A percentile compares a stretch with the other conserved stretches of the same genome.
Conservation (phyloP, 2,113 vertebrate genomes). For the Prunella fulvescens region DNA sequence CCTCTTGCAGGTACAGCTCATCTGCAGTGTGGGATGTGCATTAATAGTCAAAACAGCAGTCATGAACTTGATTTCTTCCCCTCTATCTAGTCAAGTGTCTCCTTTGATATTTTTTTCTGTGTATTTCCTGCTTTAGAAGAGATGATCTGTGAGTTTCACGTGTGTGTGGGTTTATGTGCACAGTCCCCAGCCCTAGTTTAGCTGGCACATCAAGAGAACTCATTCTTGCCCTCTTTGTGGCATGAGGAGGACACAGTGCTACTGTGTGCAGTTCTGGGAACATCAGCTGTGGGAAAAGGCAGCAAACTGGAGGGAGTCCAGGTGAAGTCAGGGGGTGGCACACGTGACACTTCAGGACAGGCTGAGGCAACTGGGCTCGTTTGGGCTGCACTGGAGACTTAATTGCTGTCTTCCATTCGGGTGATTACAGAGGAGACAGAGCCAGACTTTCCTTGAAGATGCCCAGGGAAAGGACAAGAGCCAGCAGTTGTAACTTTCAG, state of each 20-base stretch:
- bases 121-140: neutral
- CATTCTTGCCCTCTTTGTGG: neutral
- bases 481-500: neutral
- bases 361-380: neutral
- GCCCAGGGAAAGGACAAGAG: neutral
- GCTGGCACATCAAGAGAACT: neutral
- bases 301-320: neutral
- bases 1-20: neutral
- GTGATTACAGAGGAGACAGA: neutral
- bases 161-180: neutral
- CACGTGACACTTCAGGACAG: rapidly evolving
- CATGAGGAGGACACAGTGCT: neutral
- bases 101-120: neutral
- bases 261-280: neutral
- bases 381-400: neutral
- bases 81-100: neutral
- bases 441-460: neutral
- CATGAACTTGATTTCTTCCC: neutral
- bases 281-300: neutral
- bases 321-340: neutral
- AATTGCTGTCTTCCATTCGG: neutral
- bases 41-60: neutral
- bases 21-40: neutral
- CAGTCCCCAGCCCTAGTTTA: neutral
- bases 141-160: rapidly evolving